These are phyloP conservation scores for Ginglymostoma cirratum DNA, from an alignment of 2,113 vertebrate species.

Conservation along the genomic window DNA sequence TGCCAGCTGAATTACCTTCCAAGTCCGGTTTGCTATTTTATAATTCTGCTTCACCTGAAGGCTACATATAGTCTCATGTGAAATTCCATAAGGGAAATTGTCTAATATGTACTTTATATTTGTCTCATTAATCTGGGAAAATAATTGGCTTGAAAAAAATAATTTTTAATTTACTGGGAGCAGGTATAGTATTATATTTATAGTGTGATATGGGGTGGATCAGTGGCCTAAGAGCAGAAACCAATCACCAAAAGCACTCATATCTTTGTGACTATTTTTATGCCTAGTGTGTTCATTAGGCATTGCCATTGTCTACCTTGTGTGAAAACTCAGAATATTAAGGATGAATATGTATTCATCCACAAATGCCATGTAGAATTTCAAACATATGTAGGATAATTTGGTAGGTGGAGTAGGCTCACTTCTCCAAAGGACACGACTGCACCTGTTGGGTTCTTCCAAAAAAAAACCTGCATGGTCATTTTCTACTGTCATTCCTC, in stretches of 20 bases:
- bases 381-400: too few species aligned
- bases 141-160: constrained; percentile 1
- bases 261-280: neutral
- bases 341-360: too few species aligned
- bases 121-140: neutral
- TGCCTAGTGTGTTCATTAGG: neutral
- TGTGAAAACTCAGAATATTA: neutral
- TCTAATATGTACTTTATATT: neutral
- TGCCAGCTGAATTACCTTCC: neutral
- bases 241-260: neutral
- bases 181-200: neutral
- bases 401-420: neutral
- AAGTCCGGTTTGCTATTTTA: neutral
- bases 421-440: neutral
- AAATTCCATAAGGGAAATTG: neutral
- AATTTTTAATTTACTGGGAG: neutral
- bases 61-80: neutral
- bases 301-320: neutral
- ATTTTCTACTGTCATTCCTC: neutral
- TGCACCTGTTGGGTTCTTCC: neutral
- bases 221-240: neutral
- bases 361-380: neutral
- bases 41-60: neutral
- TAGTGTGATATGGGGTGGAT: neutral
- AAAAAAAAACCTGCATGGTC: neutral